Evolutionary conservation across 2,888 invertebrate species (phyloP).

Genomic region (Synergus umbraculus): DNA sequence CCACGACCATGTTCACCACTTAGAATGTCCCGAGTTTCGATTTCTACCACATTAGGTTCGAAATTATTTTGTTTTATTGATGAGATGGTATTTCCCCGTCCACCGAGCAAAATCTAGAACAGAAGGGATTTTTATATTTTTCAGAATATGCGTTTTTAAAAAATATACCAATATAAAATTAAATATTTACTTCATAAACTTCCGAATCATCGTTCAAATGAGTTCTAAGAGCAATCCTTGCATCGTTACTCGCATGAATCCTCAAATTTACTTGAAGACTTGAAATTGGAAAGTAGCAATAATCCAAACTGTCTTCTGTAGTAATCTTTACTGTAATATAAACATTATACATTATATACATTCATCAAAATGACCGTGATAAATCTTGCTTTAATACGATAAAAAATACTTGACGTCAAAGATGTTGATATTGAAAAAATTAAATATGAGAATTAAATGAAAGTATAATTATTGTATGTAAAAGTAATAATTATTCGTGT

Average conservation of each 20-base stretch:
- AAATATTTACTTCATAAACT: conserved; percentile 62
- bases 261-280: conserved; percentile 58
- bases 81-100: conserved; percentile 65
- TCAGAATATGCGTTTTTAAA: too few species aligned
- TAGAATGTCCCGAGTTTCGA: conserved; percentile 62
- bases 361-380: too few species aligned
- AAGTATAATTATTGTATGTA: too few species aligned
- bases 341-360: too few species aligned
- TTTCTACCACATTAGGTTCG: conserved; percentile 61
- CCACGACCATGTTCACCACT: conserved; percentile 54
- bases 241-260: conserved; percentile 64
- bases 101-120: conserved; percentile 64
- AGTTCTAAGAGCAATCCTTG: conserved; percentile 65
- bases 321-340: conserved; percentile 59
- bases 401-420: too few species aligned
- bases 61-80: conserved; percentile 60
- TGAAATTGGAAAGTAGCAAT: conserved; percentile 65
- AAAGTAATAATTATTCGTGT: too few species aligned
- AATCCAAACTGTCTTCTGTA: conserved; percentile 63
- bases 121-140: background rate
- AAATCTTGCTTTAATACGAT: too few species aligned
- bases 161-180: too few species aligned
- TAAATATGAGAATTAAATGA: too few species aligned
- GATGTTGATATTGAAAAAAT: too few species aligned
- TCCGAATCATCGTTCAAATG: conserved; percentile 65